phyloP scores from a whole-genome alignment of 2,113 vertebrate genomes.

The Gulo gulo region DNA sequence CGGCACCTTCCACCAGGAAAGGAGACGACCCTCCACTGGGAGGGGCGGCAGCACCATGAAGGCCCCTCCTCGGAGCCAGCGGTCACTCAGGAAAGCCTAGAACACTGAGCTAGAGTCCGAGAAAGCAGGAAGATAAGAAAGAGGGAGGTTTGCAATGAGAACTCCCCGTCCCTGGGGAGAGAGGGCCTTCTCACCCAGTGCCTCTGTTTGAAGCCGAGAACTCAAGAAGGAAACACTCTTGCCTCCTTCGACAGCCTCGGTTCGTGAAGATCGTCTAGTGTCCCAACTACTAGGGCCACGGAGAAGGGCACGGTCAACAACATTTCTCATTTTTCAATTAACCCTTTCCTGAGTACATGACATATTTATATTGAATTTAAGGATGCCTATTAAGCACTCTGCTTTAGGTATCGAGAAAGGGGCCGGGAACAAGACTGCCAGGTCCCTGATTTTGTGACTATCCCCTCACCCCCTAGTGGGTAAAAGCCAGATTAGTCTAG shows the following conservation, averaged over 20 bases:
- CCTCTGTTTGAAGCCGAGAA: background rate
- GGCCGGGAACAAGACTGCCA: background rate
- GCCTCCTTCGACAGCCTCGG: background rate
- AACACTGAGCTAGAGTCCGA: background rate
- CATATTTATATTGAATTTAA: background rate
- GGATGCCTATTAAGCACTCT: background rate
- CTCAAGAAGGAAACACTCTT: background rate
- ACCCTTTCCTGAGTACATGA: background rate
- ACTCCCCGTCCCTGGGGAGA: background rate
- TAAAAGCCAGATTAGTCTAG: background rate
- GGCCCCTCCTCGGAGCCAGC: background rate
- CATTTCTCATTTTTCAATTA: background rate
- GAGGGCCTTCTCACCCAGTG: background rate
- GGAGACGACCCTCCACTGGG: background rate
- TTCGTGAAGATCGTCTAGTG: background rate
- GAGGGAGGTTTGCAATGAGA: too few relatives aligned
- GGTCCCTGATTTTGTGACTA: background rate
- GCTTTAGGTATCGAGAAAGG: background rate
- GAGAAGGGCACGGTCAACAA: background rate
- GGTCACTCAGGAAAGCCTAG: background rate
- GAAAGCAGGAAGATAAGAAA: background rate
- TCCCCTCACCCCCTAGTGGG: background rate
- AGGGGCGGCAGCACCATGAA: background rate
- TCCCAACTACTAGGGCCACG: too few relatives aligned
- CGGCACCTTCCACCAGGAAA: background rate